Evolutionary conservation across 2,888 invertebrate species (phyloP), one percentile per base, ranked within the genome.

Genomic region (Drosophila testacea): DNA sequence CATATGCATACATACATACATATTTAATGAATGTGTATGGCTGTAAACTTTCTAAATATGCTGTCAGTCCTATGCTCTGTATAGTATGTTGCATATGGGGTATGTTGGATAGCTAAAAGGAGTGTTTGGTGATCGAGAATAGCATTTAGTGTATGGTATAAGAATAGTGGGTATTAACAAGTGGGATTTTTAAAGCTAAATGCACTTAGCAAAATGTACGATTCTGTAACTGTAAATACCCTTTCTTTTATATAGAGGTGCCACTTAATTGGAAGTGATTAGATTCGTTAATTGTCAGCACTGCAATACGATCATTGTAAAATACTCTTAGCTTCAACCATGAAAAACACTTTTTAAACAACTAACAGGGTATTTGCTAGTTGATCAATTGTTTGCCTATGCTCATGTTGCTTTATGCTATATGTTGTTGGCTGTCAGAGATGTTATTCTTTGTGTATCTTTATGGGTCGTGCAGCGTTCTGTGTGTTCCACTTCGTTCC

Each of bases 41-140:
- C 56, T 65, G 69, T 77, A 69, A 77, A 77, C 78, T 77, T 77
- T 77, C 77, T 73, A 77, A 77, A 77, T 69, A 66, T 78, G 77
- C 62, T 69, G 78, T 60, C 69, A 69, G 48, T 63, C 52, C 73
- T 60, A 59, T 77, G 48, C 73, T 4, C 62, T 28, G 59, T 11
- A 46, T 1, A 42, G 2, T 30, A 9, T 34, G 22, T 9, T 13
- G 5, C 0, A 0, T 6, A 0, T n/a, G 6, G 34, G 72, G 52
- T 13, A 48, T 59, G 16, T 11, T 56, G 16, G 30, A 2, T 2
- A 6, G 4, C 1, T 6, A 6, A 41, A 6, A 30, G 0, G 4
- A 16, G 7, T 28, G 13, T 6, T 6, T 1, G n/a, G 11, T 27
- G 11, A 11, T n/a, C 6, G 0, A 6, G 27, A 0, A 11, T 27